Evolutionary conservation across 2,113 vertebrate genomes (phyloP).

Genomic region (Myotis davidii): DNA sequence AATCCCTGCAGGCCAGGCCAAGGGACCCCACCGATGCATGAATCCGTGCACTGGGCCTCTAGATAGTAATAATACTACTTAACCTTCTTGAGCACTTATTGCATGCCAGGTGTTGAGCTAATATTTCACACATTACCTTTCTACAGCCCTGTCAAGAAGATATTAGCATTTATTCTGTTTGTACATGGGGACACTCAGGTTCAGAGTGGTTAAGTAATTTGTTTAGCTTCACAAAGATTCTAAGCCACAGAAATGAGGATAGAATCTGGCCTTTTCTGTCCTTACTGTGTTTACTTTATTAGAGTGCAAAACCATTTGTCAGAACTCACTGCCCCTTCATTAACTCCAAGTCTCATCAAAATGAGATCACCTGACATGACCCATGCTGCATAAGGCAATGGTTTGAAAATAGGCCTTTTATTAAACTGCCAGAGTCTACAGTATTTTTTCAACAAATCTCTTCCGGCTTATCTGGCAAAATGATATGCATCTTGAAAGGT

Average conservation of each 20-base stretch:
- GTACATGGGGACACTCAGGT: not conserved
- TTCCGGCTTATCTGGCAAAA: not conserved
- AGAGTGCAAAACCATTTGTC: not conserved
- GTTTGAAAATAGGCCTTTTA: constrained; percentile 61
- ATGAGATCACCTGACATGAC: constrained; percentile 40
- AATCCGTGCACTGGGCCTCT: not conserved
- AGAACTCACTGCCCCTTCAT: constrained; percentile 40
- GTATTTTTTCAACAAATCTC: constrained; percentile 31
- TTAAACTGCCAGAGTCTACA: constrained; percentile 39
- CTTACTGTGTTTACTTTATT: not conserved
- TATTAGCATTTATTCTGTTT: constrained; percentile 9
- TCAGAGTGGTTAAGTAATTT: constrained; percentile 11
- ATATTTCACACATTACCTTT: not conserved
- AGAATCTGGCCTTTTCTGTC: not conserved
- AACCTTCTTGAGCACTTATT: not conserved
- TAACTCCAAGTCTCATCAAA: constrained; percentile 35
- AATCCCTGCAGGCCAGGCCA: too few relatives aligned
- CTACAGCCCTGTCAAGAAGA: not conserved
- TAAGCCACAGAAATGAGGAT: not conserved
- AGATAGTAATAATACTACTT: not conserved
- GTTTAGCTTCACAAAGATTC: constrained; percentile 13
- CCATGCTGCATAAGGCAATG: not conserved
- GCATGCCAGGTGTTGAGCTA: not conserved
- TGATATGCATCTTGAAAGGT: constrained; percentile 63
- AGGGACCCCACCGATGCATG: too few relatives aligned